Evolutionary conservation across 2,113 vertebrate species (phyloP), one percentile per base, ranked within the genome.

Genomic region (Procapra przewalskii): DNA sequence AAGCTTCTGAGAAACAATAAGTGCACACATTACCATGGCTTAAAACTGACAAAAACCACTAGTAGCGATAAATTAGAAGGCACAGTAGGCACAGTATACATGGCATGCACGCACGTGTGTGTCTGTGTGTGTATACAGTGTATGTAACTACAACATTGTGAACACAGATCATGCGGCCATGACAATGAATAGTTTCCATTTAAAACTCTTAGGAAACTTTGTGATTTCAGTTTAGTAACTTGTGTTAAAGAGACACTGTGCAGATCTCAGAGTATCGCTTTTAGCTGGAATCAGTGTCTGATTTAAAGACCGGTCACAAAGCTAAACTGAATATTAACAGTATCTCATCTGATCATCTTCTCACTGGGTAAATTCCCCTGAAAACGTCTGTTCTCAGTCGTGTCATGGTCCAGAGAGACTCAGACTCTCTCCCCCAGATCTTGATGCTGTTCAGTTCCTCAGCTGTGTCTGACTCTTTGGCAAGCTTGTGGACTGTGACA

Each of bases 1-100:
- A 77, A 96, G 67, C 7, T 33, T 87, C 79, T 85, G 23, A 96
- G 36, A 92, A 97, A 87, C 48, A 94, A 0, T 16, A 27, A 79
- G 43, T 43, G 25, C 27, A 57, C 55, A 75, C 62, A 75, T 62
- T 21, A 71, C 9, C 2, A 0, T 57, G 36, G 60, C 15, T 21
- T 62, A 31, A 91, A 84, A 87, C 3, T 59, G 48, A 77, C 19
- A 7, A 33, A 90, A 45, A 90, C 85, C 3, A 16, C n/a, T 62
- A 31, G 15, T 29, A 86, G 77, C 27, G 92, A 54, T 82, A 71
- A 87, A 82, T 31, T 5, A 88, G 71, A 85, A 95, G 33, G 4
- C 45, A 29, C 10, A 40, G 13, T 13, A 43, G 12, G 25, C 19
- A 14, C 21, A 23, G 3, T 9, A 13, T 19, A 45, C 6, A 52